phyloP scores from a whole-genome alignment of 1,140 invertebrate genomes.

The Ganaspis sp. region DNA sequence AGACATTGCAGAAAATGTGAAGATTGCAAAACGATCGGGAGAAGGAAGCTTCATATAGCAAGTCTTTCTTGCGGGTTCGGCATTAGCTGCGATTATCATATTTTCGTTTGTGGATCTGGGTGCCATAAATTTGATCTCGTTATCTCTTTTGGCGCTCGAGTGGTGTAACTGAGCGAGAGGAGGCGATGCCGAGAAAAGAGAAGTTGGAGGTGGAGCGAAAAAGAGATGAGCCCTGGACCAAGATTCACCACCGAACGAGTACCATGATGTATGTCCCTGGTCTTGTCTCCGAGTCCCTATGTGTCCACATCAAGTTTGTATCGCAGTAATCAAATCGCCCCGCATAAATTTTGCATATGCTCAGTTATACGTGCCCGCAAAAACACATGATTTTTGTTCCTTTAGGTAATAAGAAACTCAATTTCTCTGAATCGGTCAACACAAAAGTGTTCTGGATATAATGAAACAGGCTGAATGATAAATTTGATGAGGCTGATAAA shows the following conservation, averaged over 20 bases:
- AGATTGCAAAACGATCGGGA: slow-evolving; percentile 44
- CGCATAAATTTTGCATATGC: slow-evolving; percentile 73
- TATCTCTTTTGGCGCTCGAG: slow-evolving; percentile 74
- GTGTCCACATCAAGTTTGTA: slow-evolving; percentile 74
- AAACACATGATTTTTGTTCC: too few species aligned
- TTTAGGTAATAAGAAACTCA: too few species aligned
- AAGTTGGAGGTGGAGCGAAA: slow-evolving; percentile 47
- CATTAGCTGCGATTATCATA: slow-evolving; percentile 75
- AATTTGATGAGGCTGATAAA: too few species aligned
- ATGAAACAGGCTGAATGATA: too few species aligned
- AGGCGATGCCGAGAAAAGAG: slow-evolving; percentile 49
- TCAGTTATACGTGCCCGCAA: slow-evolving; percentile 61
- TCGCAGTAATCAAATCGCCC: slow-evolving; percentile 76
- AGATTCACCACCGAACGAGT: slow-evolving; percentile 57
- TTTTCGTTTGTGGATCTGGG: slow-evolving; percentile 71
- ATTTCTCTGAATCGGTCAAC: too few species aligned
- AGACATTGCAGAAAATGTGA: slow-evolving; percentile 28
- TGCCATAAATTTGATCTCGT: slow-evolving; percentile 77
- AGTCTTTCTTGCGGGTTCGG: slow-evolving; percentile 60
- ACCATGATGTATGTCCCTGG: slow-evolving; percentile 74
- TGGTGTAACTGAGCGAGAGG: slow-evolving; percentile 59
- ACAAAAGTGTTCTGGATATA: too few species aligned
- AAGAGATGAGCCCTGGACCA: slow-evolving; percentile 40
- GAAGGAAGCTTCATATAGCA: slow-evolving; percentile 49
- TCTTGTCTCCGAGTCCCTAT: slow-evolving; percentile 67